Evolutionary conservation across 1,140 invertebrate species (phyloP), one percentile per base, ranked within the genome.

Genomic region (Magallana angulata): DNA sequence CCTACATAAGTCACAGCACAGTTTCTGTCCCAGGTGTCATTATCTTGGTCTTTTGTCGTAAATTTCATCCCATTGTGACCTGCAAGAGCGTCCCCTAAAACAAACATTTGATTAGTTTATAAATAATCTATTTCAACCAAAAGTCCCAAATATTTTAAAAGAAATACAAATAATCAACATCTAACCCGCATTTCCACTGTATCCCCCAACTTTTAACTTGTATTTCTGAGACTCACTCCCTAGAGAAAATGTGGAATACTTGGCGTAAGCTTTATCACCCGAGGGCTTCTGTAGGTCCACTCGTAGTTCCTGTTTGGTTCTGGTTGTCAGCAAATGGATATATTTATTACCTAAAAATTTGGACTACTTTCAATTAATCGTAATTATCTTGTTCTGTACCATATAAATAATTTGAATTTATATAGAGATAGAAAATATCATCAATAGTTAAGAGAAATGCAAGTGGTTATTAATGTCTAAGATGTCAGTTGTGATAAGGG

Each of bases 201-300:
- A 90, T 16, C 85, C 87, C 11, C 36, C 56, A 16, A 88, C 62
- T 12, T 24, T 56, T 48, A 90, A 30, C 2, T 71, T 57, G 56
- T 87, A 90, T 14, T 85, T 86, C 14, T 68, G 30, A 7, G 6
- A 16, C 59, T 87, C 85, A 6, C n/a, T 14, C 57, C 80, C 80
- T 11, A 90, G 24, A 9, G 18, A 60, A 80, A 90, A 90, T 16
- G 57, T n/a, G n/a, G 48, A 76, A 76, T 90, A 90, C 56, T 88
- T 83, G 6, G 87, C 85, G 48, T 76, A 90, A 12, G 30, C 68
- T 11, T 68, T 85, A 8, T 85, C 24, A 24, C 56, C 83, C 16
- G 81, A 84, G 30, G 76, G 85, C 30, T 90, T 86, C 62, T 88
- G 87, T 56, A 90, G 68, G 16, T 90, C 89, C 36, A 90, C 85